Percentiles rank a stretch among this genome's conserved stretches.
Evolutionary conservation across 2,113 vertebrate genomes (phyloP).

Genomic region (Poeciliopsis retropinna): DNA sequence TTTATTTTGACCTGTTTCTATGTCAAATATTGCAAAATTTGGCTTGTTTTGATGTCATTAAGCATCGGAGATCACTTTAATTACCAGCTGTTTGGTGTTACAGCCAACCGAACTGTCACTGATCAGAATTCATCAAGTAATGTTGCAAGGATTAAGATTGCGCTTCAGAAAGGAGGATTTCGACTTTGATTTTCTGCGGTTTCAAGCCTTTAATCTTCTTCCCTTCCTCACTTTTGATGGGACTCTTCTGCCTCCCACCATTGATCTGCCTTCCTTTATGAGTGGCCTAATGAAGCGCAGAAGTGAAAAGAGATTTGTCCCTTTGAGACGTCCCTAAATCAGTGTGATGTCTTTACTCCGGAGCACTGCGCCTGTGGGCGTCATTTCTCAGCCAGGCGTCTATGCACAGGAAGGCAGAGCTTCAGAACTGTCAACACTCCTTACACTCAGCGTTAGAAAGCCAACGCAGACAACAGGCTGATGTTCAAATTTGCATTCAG

Average conservation of each 20-base stretch:
- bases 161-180: conserved; percentile 31
- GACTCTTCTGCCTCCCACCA: conserved; percentile 49
- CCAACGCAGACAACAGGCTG: conserved; percentile 5
- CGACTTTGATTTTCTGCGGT: conserved; percentile 41
- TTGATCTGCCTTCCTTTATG: conserved; percentile 67
- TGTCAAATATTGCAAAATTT: background rate
- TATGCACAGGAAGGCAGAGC: conserved; percentile 32
- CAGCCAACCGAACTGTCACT: background rate
- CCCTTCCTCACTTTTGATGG: conserved; percentile 22
- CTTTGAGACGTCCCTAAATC: conserved; percentile 58
- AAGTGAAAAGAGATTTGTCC: conserved; percentile 48
- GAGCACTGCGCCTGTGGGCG: conserved; percentile 39
- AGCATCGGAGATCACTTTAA: background rate
- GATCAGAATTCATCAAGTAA: conserved; percentile 13
- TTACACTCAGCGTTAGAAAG: conserved; percentile 17
- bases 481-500: conserved; percentile 61
- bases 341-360: conserved; percentile 61
- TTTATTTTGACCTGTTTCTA: background rate
- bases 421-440: conserved; percentile 54
- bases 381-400: conserved; percentile 42
- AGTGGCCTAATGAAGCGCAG: conserved; percentile 66
- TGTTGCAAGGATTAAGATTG: conserved; percentile 26
- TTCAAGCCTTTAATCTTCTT: conserved; percentile 41
- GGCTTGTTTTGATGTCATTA: background rate
- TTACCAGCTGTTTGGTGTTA: background rate